Evolutionary conservation across 2,797 vertebrate genomes (phyloP), one percentile per base, ranked within the genome.

Genomic region (Chaetophractus vellerosus): DNA sequence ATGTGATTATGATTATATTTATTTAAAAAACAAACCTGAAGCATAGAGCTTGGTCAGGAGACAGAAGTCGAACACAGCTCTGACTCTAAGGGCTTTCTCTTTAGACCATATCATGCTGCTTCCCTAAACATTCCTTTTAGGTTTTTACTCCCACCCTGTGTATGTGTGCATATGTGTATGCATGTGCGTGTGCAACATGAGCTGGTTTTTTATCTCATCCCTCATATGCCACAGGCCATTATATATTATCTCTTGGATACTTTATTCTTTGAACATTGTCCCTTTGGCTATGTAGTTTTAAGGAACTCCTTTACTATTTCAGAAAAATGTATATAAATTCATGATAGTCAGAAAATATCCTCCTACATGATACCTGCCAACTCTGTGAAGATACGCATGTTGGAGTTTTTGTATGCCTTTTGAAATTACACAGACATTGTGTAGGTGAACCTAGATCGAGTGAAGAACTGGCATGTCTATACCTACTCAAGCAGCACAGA

Each of bases 341-440:
- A 74, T 11, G 41, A 79, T 79, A 59, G 18, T 74, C 64, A 59
- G 81, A 79, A 93, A 79, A 86, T 92, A 88, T 50, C 90, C 91
- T 83, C 93, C 91, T 94, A 74, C 85, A 19, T 64, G 89, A 38
- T 74, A 93, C 82, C 68, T 96, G 85, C 52, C 63, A 75, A 84
- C 21, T 76, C 61, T 69, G 2, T 24, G 33, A 91, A 95, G 68
- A 91, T 57, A 57, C 36, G 36, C 52, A 9, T 63, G 61, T 76
- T 80, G 72, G 82, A 92, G 72, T 69, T 79, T 63, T 55, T 50
- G 80, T 31, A 15, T 19, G 50, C n/a, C 79, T 89, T 91, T 84
- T 9, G 63, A 69, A 68, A 76, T 55, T 14, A 82, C 64, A 45
- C 59, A 80, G 59, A 59, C 64, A 85, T 76, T 59, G 63, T 87